Conservation (phyloP, 2,797 vertebrate genomes). For the Sebastes alutus region DNA sequence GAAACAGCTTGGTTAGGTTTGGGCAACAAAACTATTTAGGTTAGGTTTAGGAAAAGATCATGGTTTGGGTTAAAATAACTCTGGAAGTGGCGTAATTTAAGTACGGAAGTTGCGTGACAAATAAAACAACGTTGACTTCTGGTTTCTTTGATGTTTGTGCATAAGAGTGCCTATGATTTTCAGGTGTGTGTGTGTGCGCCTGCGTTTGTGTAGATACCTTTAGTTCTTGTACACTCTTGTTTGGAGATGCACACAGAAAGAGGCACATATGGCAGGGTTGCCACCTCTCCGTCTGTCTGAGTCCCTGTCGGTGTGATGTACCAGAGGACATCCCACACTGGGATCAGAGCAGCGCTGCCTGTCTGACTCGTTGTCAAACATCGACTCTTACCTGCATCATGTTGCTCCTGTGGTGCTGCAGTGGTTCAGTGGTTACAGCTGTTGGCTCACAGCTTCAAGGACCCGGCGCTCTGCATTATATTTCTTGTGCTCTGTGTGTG, state of each 20-base stretch:
- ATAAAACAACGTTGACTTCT: no score
- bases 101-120: no score
- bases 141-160: neutral
- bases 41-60: no score
- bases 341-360: conserved; percentile 10
- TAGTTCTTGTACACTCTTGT: neutral
- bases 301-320: neutral
- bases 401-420: neutral
- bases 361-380: conserved; percentile 15
- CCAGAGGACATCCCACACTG: neutral
- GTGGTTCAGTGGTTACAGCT: conserved; percentile 4
- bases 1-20: no score
- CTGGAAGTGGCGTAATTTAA: no score
- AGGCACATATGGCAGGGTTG: neutral
- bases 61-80: no score
- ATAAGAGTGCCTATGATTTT: neutral
- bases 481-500: neutral
- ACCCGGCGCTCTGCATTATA: neutral
- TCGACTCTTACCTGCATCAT: conserved; percentile 5
- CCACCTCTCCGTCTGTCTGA: neutral
- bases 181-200: neutral
- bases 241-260: neutral
- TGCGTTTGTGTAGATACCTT: neutral
- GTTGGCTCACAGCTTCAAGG: neutral
- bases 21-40: no score